These are phyloP conservation scores for Chironomus tentans DNA, from an alignment of 2,888 invertebrate genomes.

Conservation along the genomic window DNA sequence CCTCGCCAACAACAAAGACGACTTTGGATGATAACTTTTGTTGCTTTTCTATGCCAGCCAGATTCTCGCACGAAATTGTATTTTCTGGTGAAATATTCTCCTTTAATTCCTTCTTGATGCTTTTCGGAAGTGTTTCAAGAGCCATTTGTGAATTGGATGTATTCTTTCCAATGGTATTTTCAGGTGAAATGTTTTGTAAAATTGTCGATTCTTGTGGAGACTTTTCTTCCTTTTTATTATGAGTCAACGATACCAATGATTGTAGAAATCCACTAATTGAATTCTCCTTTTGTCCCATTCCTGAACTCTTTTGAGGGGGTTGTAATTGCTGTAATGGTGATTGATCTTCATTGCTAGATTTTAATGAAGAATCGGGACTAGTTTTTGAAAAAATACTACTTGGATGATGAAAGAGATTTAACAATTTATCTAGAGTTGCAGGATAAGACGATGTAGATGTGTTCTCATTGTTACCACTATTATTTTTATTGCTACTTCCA, in stretches of 20 bases:
- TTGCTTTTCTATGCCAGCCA: not conserved
- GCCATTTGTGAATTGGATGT: slow-evolving; percentile 41
- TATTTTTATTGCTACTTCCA: not conserved
- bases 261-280: slow-evolving; percentile 16
- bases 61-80: slow-evolving; percentile 36
- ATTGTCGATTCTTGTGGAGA: not conserved
- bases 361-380: slow-evolving; percentile 33
- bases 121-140: slow-evolving; percentile 47
- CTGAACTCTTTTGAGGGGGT: not conserved
- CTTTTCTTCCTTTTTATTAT: not conserved
- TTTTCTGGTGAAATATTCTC: slow-evolving; percentile 56
- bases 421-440: slow-evolving; percentile 54
- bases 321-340: not conserved
- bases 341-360: not conserved
- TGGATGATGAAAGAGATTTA: slow-evolving; percentile 57
- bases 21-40: not conserved
- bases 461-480: slow-evolving; percentile 8
- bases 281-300: slow-evolving; percentile 12
- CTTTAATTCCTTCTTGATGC: slow-evolving; percentile 51
- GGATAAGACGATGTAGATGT: slow-evolving; percentile 34
- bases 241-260: slow-evolving; percentile 1
- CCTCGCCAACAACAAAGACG: slow-evolving; percentile 8
- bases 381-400: slow-evolving; percentile 50
- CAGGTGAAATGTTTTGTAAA: slow-evolving; percentile 27
- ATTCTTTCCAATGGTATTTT: slow-evolving; percentile 31